Evolutionary conservation across 2,888 invertebrate species (phyloP).

Genomic region (Malthinus flaveolus): DNA sequence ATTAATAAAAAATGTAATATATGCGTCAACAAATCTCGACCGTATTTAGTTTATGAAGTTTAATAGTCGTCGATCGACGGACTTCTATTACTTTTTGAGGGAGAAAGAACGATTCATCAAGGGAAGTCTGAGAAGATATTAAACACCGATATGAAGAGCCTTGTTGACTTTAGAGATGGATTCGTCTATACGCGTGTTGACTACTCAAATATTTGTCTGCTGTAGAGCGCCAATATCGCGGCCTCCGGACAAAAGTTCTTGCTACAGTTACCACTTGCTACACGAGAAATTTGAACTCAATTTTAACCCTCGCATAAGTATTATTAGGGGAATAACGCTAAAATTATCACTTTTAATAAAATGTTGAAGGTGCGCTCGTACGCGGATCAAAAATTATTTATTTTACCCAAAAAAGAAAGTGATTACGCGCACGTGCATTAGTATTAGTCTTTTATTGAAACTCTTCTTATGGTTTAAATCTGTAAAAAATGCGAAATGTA

Average conservation of each 20-base stretch:
- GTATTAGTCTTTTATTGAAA: constrained; percentile 18
- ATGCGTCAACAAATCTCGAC: constrained; percentile 1
- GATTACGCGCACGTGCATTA: neutral
- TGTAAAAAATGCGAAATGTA: constrained; percentile 38
- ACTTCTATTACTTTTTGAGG: neutral
- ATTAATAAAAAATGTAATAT: constrained; percentile 14
- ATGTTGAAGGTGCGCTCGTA: too few relatives aligned
- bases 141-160: constrained; percentile 52
- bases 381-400: too few relatives aligned
- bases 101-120: constrained; percentile 16
- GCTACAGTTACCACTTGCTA: constrained; percentile 29
- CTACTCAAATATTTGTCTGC: constrained; percentile 53
- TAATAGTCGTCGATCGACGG: constrained; percentile 12
- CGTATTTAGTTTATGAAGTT: constrained; percentile 7
- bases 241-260: constrained; percentile 44
- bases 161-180: constrained; percentile 53
- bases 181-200: constrained; percentile 52
- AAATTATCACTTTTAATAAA: too few relatives aligned
- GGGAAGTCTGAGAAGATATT: constrained; percentile 39
- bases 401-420: too few relatives aligned
- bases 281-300: constrained; percentile 17
- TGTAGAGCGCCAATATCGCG: constrained; percentile 48
- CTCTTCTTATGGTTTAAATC: constrained; percentile 39
- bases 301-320: neutral
- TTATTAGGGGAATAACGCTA: too few relatives aligned